Conservation (phyloP, 2,797 vertebrate genomes). For the Enteromius paludinosus region DNA sequence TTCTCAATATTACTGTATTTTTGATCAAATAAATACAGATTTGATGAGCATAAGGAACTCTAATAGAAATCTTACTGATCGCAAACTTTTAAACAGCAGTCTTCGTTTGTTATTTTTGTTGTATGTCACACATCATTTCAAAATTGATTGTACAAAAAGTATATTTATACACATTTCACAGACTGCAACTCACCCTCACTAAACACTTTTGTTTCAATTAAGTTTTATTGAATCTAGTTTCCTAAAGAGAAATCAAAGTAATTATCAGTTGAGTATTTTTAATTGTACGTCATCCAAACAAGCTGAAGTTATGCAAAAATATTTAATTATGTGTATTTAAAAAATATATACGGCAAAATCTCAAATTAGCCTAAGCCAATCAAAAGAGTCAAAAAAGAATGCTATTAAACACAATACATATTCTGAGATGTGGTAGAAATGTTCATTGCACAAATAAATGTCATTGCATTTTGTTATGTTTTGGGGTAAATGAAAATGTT, state of each 20-base stretch:
- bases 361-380: background rate
- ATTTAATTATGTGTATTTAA: background rate
- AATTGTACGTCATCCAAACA: background rate
- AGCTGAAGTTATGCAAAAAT: background rate
- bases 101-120: background rate
- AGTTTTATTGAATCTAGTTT: constrained; percentile 10
- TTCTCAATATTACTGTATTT: background rate
- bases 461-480: background rate
- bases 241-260: background rate
- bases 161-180: background rate
- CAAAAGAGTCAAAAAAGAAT: background rate
- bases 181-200: background rate
- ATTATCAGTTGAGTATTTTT: background rate
- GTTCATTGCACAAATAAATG: background rate
- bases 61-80: background rate
- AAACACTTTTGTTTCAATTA: background rate
- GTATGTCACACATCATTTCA: background rate
- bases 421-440: background rate
- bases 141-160: background rate
- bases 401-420: background rate
- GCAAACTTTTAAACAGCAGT: background rate
- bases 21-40: background rate
- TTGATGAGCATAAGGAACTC: background rate
- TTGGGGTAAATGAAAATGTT: background rate
- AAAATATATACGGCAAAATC: background rate